These are phyloP conservation scores for Zaprionus ornatus DNA, from an alignment of 1,140 invertebrate species.

Conservation along the genomic window DNA sequence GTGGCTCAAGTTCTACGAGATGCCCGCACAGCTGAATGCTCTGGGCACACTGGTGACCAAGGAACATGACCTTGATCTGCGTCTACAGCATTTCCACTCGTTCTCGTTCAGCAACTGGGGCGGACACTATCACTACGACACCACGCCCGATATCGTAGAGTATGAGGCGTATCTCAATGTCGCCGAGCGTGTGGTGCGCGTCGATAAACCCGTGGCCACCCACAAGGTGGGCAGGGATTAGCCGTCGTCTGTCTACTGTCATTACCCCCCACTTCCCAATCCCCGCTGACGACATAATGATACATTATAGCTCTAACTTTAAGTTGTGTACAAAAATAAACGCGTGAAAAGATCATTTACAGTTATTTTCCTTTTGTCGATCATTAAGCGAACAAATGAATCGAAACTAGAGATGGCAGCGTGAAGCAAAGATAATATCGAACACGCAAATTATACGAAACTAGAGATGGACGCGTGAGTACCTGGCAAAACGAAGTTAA, in stretches of 20 bases:
- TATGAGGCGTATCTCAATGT: constrained; percentile 94
- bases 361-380: constrained; percentile 3
- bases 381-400: constrained; percentile 13
- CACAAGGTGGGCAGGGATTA: constrained; percentile 85
- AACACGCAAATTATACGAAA: neutral
- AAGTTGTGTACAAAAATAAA: constrained; percentile 9
- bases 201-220: constrained; percentile 89
- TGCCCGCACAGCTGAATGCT: constrained; percentile 93
- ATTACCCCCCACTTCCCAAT: constrained; percentile 1
- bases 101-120: constrained; percentile 94
- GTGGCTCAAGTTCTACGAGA: constrained; percentile 96
- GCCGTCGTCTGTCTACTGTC: neutral
- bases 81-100: constrained; percentile 97
- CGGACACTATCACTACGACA: constrained; percentile 98
- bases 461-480: neutral
- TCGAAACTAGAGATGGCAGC: neutral
- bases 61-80: constrained; percentile 93
- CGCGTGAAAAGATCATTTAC: constrained; percentile 14
- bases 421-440: neutral
- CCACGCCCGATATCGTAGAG: constrained; percentile 92
- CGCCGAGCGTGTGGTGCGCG: constrained; percentile 89
- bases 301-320: neutral
- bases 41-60: constrained; percentile 94
- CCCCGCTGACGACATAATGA: neutral
- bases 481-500: neutral